Base-by-base conservation (phyloP, 2,113 vertebrate species). In the Zingel zingel region DNA sequence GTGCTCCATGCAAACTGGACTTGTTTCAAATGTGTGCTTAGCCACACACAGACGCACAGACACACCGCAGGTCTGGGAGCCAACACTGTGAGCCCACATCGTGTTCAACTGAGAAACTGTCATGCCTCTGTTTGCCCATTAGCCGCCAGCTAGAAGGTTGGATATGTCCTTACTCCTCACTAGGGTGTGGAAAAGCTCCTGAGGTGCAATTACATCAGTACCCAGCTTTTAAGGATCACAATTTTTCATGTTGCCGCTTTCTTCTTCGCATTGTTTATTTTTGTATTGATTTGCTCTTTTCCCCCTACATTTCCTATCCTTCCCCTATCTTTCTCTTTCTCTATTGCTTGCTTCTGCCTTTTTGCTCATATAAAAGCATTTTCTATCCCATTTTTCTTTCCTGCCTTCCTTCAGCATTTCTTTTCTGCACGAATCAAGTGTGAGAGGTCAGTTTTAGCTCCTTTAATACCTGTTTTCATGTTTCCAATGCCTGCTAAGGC, bases 1-100 rank as follows among this genome's bases (percentile, higher is more conserved):
- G 33, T 47, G 80, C 77, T 79, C 65, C 86, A 73, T 83, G 84
- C 64, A 87, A 93, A 91, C 82, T 90, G 89, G 85, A 86, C 54
- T 11, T 3, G 23, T 71, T 91, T 91, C 87, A 92, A 87, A 79
- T 87, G 77, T 78, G 79, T 77, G 78, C 53, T 59, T 71, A 67
- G 51, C 18, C 66, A 30, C 79, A 73, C 75, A 54, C 47, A 79
- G 50, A 48, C 48, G 33, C 25, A 51, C 23, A 25, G 65, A 66
- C 51, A 65, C 59, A 65, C 23, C 9, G 54, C 4, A 19, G 61
- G 56, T 59, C 81, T 84, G 82, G 50, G 81, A 86, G 78, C 82
- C 58, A 72, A 69, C 74, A 47, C 45, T 69, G 58, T 67, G 68
- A 84, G 75, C 36, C 59, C 83, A 84, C 43, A 85, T 62, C n/a